phyloP scores from a whole-genome alignment of 2,113 vertebrate genomes.

The Hippocampus comes region DNA sequence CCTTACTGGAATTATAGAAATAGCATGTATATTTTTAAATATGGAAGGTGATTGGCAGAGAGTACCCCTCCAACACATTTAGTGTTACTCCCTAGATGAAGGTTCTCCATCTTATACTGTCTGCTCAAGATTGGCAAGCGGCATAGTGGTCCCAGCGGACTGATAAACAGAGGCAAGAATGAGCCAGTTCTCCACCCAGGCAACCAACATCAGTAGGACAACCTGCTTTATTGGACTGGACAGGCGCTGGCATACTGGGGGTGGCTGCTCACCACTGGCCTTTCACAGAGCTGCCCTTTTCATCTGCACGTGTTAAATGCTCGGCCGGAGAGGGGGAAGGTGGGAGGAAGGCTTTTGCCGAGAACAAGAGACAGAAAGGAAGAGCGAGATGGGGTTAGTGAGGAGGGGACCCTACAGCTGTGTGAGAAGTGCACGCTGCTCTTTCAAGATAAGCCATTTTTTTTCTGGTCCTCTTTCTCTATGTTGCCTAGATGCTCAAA shows the following conservation, averaged over 20 bases:
- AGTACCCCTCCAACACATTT: conserved; percentile 27
- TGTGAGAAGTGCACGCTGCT: conserved; percentile 71
- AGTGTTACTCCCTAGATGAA: conserved; percentile 12
- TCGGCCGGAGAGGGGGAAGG: conserved; percentile 56
- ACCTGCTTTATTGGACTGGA: conserved; percentile 81
- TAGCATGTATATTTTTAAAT: background rate
- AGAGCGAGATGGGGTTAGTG: conserved; percentile 39
- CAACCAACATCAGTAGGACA: conserved; percentile 59
- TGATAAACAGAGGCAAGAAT: conserved; percentile 41
- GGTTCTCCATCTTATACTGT: conserved; percentile 15
- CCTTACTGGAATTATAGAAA: background rate
- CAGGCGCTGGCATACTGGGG: conserved; percentile 76
- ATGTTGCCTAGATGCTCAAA: conserved; percentile 46
- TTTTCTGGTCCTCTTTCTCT: conserved; percentile 42
- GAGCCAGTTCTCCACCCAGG: conserved; percentile 49
- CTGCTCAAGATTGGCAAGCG: conserved; percentile 26
- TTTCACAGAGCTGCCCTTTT: conserved; percentile 76
- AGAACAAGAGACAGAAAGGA: conserved; percentile 41
- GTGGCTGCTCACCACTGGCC: conserved; percentile 61
- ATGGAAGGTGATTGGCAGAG: conserved; percentile 18
- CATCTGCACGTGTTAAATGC: conserved; percentile 71
- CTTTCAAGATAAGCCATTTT: conserved; percentile 74
- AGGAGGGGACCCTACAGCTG: conserved; percentile 66
- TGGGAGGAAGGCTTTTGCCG: conserved; percentile 34
- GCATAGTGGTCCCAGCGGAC: conserved; percentile 16